A percentile compares a stretch with the other conserved stretches of the same genome.
Conservation (phyloP, 35 echinoderm and acorn worm species). For the Apostichopus japonicus region DNA sequence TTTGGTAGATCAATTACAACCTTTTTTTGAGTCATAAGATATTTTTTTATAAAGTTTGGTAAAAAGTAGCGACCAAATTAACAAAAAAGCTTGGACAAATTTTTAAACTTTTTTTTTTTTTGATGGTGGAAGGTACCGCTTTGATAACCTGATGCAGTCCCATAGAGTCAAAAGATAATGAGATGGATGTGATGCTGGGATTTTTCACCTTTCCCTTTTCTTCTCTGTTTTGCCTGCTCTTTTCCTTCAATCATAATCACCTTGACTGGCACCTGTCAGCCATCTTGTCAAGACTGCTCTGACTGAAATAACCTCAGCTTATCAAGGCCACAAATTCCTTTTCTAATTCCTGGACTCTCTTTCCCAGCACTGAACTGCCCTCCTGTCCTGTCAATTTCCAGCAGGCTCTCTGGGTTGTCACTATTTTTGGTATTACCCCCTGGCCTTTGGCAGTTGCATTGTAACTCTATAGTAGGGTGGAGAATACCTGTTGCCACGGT, state of each 20-base stretch:
- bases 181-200: neutral
- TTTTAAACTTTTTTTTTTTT: no score
- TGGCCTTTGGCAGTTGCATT: slow-evolving; percentile 42
- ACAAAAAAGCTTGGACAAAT: no score
- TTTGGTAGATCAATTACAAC: no score
- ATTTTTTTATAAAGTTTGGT: no score
- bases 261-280: slow-evolving; percentile 40
- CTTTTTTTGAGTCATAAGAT: no score
- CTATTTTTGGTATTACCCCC: slow-evolving; percentile 54
- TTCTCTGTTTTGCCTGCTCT: neutral
- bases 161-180: neutral
- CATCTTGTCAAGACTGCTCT: slow-evolving; percentile 4
- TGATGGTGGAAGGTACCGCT: no score
- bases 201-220: neutral
- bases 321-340: slow-evolving; percentile 39
- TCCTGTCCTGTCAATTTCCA: slow-evolving; percentile 51
- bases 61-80: no score
- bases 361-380: slow-evolving; percentile 16
- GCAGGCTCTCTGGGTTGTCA: slow-evolving; percentile 52
- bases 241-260: slow-evolving; percentile 31
- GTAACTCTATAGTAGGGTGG: neutral
- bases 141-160: no score
- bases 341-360: slow-evolving; percentile 34
- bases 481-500: slow-evolving; percentile 29
- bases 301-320: slow-evolving; percentile 38